Evolutionary conservation across 2,888 invertebrate species (phyloP).

Genomic region (Candidula unifasciata): DNA sequence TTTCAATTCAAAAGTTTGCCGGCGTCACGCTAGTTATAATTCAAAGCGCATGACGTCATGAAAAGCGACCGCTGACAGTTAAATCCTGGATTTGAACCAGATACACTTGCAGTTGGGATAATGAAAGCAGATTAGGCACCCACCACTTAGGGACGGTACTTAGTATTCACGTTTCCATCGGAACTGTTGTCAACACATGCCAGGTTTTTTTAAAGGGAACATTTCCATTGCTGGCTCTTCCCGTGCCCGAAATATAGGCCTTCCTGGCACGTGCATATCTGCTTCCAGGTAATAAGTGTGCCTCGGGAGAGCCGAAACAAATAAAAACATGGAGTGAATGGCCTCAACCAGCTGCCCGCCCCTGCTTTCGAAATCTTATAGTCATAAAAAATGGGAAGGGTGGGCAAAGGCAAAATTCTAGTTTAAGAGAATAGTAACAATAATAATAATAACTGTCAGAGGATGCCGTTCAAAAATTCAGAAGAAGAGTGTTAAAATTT

Average conservation of each 20-base stretch:
- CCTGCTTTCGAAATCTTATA: too few species aligned
- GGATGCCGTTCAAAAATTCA: too few species aligned
- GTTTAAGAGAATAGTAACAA: too few species aligned
- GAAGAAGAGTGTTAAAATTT: too few species aligned
- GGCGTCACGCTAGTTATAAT: neutral
- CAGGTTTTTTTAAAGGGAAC: conserved; percentile 13
- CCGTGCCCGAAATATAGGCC: neutral
- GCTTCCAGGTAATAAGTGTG: conserved; percentile 24
- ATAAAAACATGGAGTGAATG: too few species aligned
- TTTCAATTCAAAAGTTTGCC: neutral
- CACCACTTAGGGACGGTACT: neutral
- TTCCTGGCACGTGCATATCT: conserved; percentile 18
- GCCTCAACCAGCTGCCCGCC: too few species aligned
- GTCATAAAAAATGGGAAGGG: too few species aligned
- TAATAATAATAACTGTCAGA: too few species aligned
- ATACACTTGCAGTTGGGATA: conserved; percentile 6
- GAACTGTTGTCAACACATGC: conserved; percentile 7
- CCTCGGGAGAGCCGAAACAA: too few species aligned
- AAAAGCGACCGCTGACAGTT: neutral
- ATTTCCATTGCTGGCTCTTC: conserved; percentile 3
- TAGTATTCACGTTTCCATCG: neutral
- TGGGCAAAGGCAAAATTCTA: too few species aligned
- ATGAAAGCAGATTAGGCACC: neutral
- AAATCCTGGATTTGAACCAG: conserved; percentile 13
- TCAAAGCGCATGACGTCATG: conserved; percentile 17